Evolutionary conservation across 2,113 vertebrate genomes (phyloP), one percentile per base, ranked within the genome.

Genomic region (Thymallus thymallus): DNA sequence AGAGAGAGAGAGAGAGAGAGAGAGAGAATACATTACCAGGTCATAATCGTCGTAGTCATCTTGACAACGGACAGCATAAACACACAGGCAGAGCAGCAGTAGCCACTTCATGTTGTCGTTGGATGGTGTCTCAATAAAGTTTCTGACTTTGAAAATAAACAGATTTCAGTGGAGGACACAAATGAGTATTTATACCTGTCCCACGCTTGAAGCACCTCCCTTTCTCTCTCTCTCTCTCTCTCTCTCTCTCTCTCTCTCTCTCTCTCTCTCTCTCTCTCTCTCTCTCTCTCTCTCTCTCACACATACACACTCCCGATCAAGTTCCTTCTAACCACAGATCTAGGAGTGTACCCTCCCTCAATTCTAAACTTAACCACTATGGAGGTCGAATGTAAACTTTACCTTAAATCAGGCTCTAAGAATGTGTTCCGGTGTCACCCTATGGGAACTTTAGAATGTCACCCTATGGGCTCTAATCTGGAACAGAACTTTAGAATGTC

Each of bases 51-150:
- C 61, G 4, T 63, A 63, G 22, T 63, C 61, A 12, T 29, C 24
- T 24, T 23, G 22, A 63, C 22, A 23, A n/a, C 73, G 63, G 64
- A 72, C 55, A 30, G 60, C 66, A 48, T 63, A 73, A 32, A 62
- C 56, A 75, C 74, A 73, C 80, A 72, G 68, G 71, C 46, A n/a
- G 30, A 67, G 65, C n/a, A 67, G 32, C 32, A 67, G 61, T 7
- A 63, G 13, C 22, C 12, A 23, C 24, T 29, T 24, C 61, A 63
- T 63, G 3, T 26, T 29, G 9, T 1, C 61, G 22, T 6, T 26
- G 4, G 23, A 6, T 63, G 61, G 22, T 26, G 23, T 14, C 22
- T 29, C 61, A 29, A 61, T 61, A 61, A 29, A 24, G 23, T 26
- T 61, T 9, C 20, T 7, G 20, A 10, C 20, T 61, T 61, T 24